phyloP scores from a whole-genome alignment of 2,888 invertebrate species.

The Agrochola circellaris region DNA sequence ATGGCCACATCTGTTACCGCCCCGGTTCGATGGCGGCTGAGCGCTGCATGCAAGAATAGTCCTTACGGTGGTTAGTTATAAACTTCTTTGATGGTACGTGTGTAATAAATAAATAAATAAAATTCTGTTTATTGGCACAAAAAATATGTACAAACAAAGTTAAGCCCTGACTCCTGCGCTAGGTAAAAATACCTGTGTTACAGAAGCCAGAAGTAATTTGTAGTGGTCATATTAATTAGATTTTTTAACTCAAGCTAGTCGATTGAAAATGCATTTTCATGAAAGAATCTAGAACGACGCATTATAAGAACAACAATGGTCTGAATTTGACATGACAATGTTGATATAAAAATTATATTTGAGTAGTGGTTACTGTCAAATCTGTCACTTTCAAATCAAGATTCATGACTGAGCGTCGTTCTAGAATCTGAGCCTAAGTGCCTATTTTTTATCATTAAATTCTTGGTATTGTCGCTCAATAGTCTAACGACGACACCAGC shows the following conservation, averaged over 20 bases:
- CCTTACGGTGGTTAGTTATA: too few relatives aligned
- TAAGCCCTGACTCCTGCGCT: too few relatives aligned
- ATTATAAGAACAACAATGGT: background rate
- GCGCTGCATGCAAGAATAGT: too few relatives aligned
- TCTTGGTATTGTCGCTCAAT: constrained; percentile 21
- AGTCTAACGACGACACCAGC: constrained; percentile 14
- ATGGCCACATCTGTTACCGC: too few relatives aligned
- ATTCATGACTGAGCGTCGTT: background rate
- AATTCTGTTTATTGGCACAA: too few relatives aligned
- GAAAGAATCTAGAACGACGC: background rate
- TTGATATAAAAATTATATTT: background rate
- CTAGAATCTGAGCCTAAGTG: constrained; percentile 21
- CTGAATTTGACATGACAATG: background rate
- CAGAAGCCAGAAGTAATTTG: background rate
- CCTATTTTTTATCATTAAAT: constrained; percentile 28
- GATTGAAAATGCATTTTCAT: background rate
- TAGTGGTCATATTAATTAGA: background rate
- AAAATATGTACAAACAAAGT: too few relatives aligned
- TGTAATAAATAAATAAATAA: too few relatives aligned
- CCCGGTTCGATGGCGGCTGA: too few relatives aligned
- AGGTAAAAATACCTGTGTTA: too few relatives aligned
- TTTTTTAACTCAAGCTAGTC: too few relatives aligned
- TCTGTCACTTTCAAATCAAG: constrained; percentile 29
- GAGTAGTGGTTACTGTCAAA: constrained; percentile 24
- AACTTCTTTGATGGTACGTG: too few relatives aligned